Percentiles rank a stretch among this genome's conserved stretches.
Conservation (phyloP, 2,888 invertebrate species). For the Idaea dimidiata region DNA sequence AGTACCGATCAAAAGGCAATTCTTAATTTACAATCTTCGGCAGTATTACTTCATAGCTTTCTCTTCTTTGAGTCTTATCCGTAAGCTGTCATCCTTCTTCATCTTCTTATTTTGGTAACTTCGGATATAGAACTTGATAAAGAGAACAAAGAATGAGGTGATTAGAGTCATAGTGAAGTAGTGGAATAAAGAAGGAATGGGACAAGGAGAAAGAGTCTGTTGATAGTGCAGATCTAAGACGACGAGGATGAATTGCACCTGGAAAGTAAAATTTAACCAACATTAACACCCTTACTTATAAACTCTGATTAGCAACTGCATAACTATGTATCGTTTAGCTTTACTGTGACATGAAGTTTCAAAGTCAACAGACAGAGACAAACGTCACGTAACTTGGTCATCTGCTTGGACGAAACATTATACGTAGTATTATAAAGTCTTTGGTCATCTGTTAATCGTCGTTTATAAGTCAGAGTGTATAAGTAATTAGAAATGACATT, state of each 20-base stretch:
- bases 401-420: too few species aligned
- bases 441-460: too few species aligned
- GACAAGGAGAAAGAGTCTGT: slow-evolving; percentile 65
- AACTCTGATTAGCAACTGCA: too few species aligned
- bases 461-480: too few species aligned
- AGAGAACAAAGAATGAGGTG: slow-evolving; percentile 82
- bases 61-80: slow-evolving; percentile 14
- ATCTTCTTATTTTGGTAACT: slow-evolving; percentile 47
- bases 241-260: slow-evolving; percentile 70
- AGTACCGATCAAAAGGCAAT: not conserved
- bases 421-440: too few species aligned
- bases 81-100: slow-evolving; percentile 29
- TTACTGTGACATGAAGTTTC: too few species aligned
- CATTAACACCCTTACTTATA: too few species aligned
- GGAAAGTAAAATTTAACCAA: slow-evolving; percentile 26
- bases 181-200: slow-evolving; percentile 74
- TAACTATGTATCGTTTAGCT: too few species aligned
- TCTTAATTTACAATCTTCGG: not conserved
- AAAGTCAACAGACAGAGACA: too few species aligned
- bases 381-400: too few species aligned
- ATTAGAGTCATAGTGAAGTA: slow-evolving; percentile 80
- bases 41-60: not conserved
- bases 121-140: slow-evolving; percentile 82
- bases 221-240: slow-evolving; percentile 62
- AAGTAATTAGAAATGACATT: too few species aligned